A percentile compares a stretch with the other conserved stretches of the same genome.
Conservation (phyloP, 2,113 vertebrate species). For the Tretioscincus oriximinensis region DNA sequence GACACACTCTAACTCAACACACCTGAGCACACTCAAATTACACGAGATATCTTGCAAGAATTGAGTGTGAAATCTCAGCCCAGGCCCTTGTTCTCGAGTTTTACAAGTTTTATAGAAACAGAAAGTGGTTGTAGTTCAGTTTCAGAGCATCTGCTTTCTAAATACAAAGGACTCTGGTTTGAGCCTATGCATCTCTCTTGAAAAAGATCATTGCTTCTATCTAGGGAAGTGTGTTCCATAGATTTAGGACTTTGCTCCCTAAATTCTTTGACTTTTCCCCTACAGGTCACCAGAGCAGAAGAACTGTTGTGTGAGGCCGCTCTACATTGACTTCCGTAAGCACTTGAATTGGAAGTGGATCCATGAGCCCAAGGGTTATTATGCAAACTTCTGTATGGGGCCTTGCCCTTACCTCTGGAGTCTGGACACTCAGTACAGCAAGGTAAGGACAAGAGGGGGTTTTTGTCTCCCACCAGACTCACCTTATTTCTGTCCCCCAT, state of each 20-base stretch:
- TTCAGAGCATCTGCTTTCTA: too few species aligned
- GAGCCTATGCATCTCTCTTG: too few species aligned
- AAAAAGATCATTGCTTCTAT: too few species aligned
- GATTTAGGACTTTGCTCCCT: constrained; percentile 21
- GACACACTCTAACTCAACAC: too few species aligned
- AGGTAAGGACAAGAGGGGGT: constrained; percentile 65
- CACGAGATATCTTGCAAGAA: too few species aligned
- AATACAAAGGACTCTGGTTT: too few species aligned
- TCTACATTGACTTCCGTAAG: constrained; percentile 91
- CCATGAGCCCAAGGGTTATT: constrained; percentile 85
- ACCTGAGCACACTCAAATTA: too few species aligned
- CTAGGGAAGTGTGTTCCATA: not conserved
- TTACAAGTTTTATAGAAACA: too few species aligned
- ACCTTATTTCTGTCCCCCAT: not conserved
- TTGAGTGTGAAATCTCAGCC: too few species aligned
- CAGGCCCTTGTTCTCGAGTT: too few species aligned
- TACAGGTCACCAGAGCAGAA: constrained; percentile 57
- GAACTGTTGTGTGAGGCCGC: constrained; percentile 82
- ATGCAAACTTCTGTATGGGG: constrained; percentile 90
- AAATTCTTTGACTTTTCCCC: not conserved
- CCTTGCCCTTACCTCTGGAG: constrained; percentile 92
- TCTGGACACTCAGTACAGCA: constrained; percentile 87
- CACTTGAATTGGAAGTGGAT: constrained; percentile 95
- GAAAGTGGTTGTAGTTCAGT: too few species aligned
- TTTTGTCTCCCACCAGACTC: too few species aligned